These are phyloP conservation scores for Trichonephila clavipes DNA, from an alignment of 1,140 invertebrate species.

Conservation along the genomic window DNA sequence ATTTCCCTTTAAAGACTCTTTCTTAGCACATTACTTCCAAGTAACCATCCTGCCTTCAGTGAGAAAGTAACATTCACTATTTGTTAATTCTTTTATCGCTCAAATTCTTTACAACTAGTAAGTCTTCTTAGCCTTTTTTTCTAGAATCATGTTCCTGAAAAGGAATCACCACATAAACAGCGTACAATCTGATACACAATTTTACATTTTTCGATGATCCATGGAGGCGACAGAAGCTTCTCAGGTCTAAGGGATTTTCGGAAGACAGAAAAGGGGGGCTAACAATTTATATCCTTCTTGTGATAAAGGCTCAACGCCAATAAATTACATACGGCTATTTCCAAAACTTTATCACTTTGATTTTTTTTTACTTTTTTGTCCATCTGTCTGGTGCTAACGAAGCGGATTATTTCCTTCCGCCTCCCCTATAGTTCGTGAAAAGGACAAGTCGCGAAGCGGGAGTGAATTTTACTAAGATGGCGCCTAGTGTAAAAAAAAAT, in stretches of 20 bases:
- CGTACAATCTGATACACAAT: background rate
- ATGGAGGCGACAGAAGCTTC: background rate
- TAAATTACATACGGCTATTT: slow-evolving; percentile 53
- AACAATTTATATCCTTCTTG: background rate
- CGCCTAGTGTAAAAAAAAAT: slow-evolving; percentile 36
- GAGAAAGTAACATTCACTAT: too few relatives aligned
- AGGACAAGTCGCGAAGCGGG: background rate
- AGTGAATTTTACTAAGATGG: slow-evolving; percentile 48
- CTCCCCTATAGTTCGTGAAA: background rate
- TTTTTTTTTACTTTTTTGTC: background rate
- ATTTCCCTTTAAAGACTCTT: too few relatives aligned
- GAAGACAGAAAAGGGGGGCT: background rate
- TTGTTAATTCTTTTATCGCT: too few relatives aligned
- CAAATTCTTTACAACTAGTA: too few relatives aligned
- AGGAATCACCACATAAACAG: too few relatives aligned
- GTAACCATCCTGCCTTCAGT: too few relatives aligned
- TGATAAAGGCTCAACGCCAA: slow-evolving; percentile 23
- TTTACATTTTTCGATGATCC: background rate
- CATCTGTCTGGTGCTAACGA: slow-evolving; percentile 69
- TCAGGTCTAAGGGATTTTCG: background rate
- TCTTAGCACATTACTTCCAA: too few relatives aligned
- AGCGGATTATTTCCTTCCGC: slow-evolving; percentile 66
- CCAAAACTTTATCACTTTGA: slow-evolving; percentile 58
- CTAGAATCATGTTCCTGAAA: too few relatives aligned
- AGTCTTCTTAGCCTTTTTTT: too few relatives aligned